Percentiles rank a stretch among this genome's conserved stretches.
These are phyloP conservation scores for Cheirogaleus medius DNA, from an alignment of 2,113 vertebrate genomes.

Conservation along the genomic window DNA sequence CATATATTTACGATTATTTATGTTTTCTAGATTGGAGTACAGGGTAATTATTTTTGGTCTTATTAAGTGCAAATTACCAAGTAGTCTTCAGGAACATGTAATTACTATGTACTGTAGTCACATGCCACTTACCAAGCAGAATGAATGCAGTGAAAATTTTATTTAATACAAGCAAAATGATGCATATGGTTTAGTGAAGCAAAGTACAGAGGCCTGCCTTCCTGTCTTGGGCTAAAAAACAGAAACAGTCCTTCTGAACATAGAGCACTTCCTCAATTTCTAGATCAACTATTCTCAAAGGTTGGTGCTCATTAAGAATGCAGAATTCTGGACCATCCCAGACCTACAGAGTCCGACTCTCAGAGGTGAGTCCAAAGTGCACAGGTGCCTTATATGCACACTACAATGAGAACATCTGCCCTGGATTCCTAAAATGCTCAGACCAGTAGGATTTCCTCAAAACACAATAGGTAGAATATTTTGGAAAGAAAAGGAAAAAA, in stretches of 20 bases:
- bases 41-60: slow-evolving; percentile 81
- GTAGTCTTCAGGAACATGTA: slow-evolving; percentile 80
- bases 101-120: slow-evolving; percentile 76
- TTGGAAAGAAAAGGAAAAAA: background rate
- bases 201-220: slow-evolving; percentile 12
- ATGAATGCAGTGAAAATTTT: slow-evolving; percentile 64
- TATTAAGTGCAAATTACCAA: slow-evolving; percentile 82
- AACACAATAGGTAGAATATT: background rate
- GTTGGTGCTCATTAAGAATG: background rate
- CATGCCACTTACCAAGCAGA: slow-evolving; percentile 73
- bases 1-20: slow-evolving; percentile 81
- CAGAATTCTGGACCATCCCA: background rate
- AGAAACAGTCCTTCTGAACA: background rate
- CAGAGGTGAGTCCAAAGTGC: background rate
- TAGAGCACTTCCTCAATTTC: background rate
- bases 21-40: slow-evolving; percentile 78
- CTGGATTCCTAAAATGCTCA: background rate
- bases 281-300: background rate
- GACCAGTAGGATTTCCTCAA: background rate
- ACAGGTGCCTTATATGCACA: background rate
- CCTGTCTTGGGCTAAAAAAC: background rate
- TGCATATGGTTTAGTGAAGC: slow-evolving; percentile 41
- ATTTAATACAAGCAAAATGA: slow-evolving; percentile 54
- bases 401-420: background rate
- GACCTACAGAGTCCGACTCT: background rate